Conservation (phyloP, 2,888 invertebrate genomes). For the Oscheius sp. region DNA sequence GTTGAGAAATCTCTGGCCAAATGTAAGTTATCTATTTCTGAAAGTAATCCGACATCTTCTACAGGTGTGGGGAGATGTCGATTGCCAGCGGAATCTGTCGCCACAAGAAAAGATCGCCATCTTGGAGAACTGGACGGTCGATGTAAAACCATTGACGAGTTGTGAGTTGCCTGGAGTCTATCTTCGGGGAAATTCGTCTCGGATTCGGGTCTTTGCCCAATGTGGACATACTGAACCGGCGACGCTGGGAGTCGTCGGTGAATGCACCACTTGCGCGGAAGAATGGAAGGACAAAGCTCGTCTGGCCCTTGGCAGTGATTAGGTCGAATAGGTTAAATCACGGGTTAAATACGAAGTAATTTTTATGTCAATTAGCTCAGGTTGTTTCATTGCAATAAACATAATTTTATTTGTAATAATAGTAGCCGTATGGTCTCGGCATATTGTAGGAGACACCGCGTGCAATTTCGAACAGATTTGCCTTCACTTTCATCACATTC, state of each 20-base stretch:
- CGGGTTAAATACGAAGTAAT: too few relatives aligned
- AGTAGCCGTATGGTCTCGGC: too few relatives aligned
- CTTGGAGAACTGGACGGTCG: slow-evolving; percentile 46
- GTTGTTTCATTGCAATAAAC: too few relatives aligned
- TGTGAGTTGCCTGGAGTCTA: slow-evolving; percentile 45
- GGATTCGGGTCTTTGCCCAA: slow-evolving; percentile 48
- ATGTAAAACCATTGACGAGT: slow-evolving; percentile 39
- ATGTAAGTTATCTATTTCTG: slow-evolving; percentile 23
- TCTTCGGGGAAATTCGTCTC: slow-evolving; percentile 43
- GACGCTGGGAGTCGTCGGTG: slow-evolving; percentile 42
- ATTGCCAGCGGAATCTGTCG: slow-evolving; percentile 42
- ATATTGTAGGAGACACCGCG: too few relatives aligned
- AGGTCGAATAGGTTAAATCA: not conserved
- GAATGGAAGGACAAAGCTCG: slow-evolving; percentile 56
- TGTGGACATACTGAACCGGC: slow-evolving; percentile 53
- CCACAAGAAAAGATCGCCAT: slow-evolving; percentile 53
- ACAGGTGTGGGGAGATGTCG: slow-evolving; percentile 49
- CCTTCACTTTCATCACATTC: too few relatives aligned
- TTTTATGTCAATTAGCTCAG: too few relatives aligned
- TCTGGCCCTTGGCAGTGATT: slow-evolving; percentile 42
- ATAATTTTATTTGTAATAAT: too few relatives aligned
- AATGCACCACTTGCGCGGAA: slow-evolving; percentile 50
- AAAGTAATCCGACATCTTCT: too few relatives aligned
- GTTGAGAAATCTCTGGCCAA: slow-evolving; percentile 52
- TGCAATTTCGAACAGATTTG: too few relatives aligned